Conservation (phyloP, 2,797 vertebrate species). For the Anabacerthia variegaticeps region DNA sequence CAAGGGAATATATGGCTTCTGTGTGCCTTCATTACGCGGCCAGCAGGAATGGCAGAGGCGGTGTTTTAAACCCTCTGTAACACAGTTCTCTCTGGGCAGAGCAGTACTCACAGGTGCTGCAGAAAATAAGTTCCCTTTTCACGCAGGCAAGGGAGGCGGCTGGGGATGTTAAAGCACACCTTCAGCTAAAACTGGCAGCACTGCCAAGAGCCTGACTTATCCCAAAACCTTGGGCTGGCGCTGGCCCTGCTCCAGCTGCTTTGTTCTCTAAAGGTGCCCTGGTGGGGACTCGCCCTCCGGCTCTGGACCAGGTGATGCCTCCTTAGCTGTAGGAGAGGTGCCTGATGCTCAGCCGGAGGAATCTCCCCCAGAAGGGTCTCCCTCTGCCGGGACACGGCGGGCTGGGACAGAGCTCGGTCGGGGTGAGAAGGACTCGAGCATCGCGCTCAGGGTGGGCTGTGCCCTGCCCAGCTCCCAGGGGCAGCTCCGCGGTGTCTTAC, state of each 20-base stretch:
- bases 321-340: not conserved
- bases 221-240: not conserved
- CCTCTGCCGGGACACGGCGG: not conserved
- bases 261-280: not conserved
- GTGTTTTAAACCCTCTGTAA: not conserved
- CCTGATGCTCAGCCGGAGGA: not conserved
- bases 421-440: not conserved
- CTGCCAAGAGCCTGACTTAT: not conserved
- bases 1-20: not conserved
- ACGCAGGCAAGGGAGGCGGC: not conserved
- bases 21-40: not conserved
- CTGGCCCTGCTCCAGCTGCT: not conserved
- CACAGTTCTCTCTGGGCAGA: not conserved
- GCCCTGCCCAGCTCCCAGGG: not conserved
- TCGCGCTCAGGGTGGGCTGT: not conserved
- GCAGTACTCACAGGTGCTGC: not conserved
- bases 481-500: not conserved
- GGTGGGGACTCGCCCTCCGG: not conserved
- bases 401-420: not conserved
- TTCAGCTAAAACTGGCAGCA: not conserved
- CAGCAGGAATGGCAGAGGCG: not conserved
- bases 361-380: not conserved
- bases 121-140: not conserved
- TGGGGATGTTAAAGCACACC: rapidly evolving
- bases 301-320: not conserved